Evolutionary conservation across 2,113 vertebrate species (phyloP), one percentile per base, ranked within the genome.

Genomic region (Meles meles): DNA sequence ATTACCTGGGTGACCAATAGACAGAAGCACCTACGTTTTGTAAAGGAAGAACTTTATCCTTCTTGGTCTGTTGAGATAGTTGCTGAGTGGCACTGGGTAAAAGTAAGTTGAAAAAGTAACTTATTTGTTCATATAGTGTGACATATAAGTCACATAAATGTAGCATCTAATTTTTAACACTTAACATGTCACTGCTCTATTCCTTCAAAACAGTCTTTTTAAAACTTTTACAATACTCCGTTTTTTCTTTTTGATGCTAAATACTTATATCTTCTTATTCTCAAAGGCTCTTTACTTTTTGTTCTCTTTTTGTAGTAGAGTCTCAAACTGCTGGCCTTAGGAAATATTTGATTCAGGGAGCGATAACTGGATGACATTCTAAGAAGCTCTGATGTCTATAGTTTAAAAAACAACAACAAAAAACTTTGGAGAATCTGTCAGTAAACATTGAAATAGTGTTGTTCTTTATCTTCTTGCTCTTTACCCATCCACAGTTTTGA

Each of bases 51-150:
- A 57, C 99, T 99, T 79, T 99, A 99, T 97, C 99, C 99, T 15
- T 98, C 98, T 80, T 99, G 99, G 99, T 99, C 99, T 0, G 98
- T 99, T 63, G 98, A 99, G 88, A 97, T 98, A 0, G 92, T 99
- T 63, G 99, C 99, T 0, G 99, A 99, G 94, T 99, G 99, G 99
- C 99, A 99, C 92, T 99, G 99, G 99, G 99, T 99, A 37, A 99
- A 99, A 99, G 99, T 99, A 98, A 97, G 97, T 98, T 95, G n/a
- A 81, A 27, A 29, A 0, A 86, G 93, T 94, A 92, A 25, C 42
- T 86, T 96, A 21, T 90, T 77, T 49, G 82, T 81, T 92, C 55
- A 90, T 86, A 13, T 31, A 39, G 39, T 0, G 0, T 88, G 57
- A 17, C 31, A 31, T 77, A 14, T 25, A 23, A 37, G 11, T 74